Evolutionary conservation across 2,113 vertebrate species (phyloP).

Genomic region (Oxyura jamaicensis): DNA sequence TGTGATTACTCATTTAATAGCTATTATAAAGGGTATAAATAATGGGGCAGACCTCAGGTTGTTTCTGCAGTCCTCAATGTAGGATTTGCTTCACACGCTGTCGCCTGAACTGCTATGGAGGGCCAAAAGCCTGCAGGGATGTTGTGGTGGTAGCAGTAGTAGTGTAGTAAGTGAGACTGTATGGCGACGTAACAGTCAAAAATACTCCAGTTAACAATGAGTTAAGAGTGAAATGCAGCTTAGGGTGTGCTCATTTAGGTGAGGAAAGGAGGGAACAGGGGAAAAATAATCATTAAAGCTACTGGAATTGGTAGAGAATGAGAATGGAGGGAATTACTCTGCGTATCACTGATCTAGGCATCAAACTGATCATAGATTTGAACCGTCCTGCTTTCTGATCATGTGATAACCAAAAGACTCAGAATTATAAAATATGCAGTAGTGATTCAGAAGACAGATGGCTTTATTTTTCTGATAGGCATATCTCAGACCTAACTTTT

Average conservation of each 20-base stretch:
- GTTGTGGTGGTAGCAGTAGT: neutral
- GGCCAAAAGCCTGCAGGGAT: neutral
- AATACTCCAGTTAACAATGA: neutral
- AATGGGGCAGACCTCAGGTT: neutral
- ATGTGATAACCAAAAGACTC: neutral
- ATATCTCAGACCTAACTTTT: neutral
- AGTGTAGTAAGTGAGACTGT: neutral
- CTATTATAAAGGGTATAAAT: constrained; percentile 1
- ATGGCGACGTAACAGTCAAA: neutral
- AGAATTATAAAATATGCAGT: neutral
- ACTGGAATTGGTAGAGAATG: neutral
- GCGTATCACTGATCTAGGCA: neutral
- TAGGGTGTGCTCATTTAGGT: neutral
- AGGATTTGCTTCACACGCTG: neutral
- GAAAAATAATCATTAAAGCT: neutral
- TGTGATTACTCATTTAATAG: constrained; percentile 52
- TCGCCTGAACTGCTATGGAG: neutral
- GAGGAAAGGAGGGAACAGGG: neutral
- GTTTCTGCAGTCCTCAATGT: neutral
- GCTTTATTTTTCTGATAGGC: neutral
- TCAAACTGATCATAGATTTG: neutral
- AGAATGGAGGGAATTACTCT: neutral
- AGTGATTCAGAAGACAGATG: neutral
- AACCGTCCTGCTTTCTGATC: neutral
- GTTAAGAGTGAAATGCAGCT: neutral